Percentiles rank a stretch among this genome's conserved stretches.
These are phyloP conservation scores for Gryllus longicercus DNA, from an alignment of 2,888 invertebrate genomes.

Conservation along the genomic window DNA sequence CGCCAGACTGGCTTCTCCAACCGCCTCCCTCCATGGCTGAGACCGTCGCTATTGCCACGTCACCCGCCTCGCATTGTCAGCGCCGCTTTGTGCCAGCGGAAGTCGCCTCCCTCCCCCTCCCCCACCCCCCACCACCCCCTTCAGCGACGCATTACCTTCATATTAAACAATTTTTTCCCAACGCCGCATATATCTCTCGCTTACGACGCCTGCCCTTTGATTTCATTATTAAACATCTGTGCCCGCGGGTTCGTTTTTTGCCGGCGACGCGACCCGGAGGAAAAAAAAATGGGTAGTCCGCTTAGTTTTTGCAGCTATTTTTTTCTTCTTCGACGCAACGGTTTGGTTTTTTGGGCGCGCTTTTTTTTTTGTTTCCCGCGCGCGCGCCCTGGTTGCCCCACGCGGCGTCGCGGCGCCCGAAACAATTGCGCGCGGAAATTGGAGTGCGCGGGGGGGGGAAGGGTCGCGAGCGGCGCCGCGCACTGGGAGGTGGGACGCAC, in stretches of 20 bases:
- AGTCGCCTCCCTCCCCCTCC: not conserved
- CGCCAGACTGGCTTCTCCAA: too few species aligned
- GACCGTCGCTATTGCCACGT: not conserved
- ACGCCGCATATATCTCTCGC: not conserved
- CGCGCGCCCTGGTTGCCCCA: too few species aligned
- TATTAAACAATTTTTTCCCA: not conserved
- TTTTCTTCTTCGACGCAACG: not conserved
- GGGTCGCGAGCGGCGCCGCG: too few species aligned
- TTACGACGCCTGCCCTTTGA: not conserved
- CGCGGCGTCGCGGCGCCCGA: too few species aligned
- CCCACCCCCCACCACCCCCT: too few species aligned
- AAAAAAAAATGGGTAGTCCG: not conserved
- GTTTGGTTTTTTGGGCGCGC: not conserved
- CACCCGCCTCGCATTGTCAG: not conserved
- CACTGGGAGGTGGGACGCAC: too few species aligned
- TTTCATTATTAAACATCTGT: not conserved
- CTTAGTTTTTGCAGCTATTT: not conserved
- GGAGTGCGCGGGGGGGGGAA: too few species aligned
- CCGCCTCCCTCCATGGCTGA: too few species aligned
- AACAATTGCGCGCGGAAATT: too few species aligned
- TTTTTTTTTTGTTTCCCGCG: not conserved
- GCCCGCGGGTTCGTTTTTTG: not conserved
- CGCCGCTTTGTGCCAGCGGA: not conserved
- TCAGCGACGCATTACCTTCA: not conserved
- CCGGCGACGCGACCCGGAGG: too few species aligned